Evolutionary conservation across 2,888 invertebrate genomes (phyloP).

Genomic region (Athrips mouffetella): DNA sequence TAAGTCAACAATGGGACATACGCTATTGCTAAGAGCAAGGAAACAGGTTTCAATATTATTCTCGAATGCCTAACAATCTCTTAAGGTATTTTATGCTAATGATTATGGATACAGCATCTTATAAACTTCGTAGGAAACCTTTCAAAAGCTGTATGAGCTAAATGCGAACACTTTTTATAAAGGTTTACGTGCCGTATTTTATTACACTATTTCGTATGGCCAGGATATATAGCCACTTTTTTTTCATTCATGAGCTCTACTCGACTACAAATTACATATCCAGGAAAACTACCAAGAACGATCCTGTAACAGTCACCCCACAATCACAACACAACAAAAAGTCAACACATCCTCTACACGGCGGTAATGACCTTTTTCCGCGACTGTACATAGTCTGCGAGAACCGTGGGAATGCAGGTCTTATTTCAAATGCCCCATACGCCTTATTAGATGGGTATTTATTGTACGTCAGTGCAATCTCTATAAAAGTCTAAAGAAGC

Average conservation of each 20-base stretch:
- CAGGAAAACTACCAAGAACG: background rate
- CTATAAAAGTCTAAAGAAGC: constrained; percentile 9
- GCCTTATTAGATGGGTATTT: constrained; percentile 7
- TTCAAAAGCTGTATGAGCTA: no score
- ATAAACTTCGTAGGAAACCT: no score
- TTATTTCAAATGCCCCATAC: constrained; percentile 26
- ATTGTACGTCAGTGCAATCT: constrained; percentile 22
- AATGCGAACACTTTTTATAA: no score
- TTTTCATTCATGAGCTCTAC: no score
- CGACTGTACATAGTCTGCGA: constrained; percentile 28
- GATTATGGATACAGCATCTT: no score
- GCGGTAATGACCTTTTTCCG: constrained; percentile 21
- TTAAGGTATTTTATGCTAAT: no score
- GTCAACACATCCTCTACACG: constrained; percentile 17
- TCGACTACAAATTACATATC: no score
- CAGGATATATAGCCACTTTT: no score
- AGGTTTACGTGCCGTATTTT: no score
- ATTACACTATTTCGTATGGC: no score
- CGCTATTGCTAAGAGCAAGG: background rate
- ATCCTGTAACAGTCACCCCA: constrained; percentile 7
- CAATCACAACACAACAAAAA: constrained; percentile 6
- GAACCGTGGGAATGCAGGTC: constrained; percentile 35
- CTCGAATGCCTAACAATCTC: no score
- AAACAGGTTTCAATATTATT: background rate
- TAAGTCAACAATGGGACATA: background rate